Evolutionary conservation across 2,797 vertebrate species (phyloP).

Genomic region (Onychomys torridus): DNA sequence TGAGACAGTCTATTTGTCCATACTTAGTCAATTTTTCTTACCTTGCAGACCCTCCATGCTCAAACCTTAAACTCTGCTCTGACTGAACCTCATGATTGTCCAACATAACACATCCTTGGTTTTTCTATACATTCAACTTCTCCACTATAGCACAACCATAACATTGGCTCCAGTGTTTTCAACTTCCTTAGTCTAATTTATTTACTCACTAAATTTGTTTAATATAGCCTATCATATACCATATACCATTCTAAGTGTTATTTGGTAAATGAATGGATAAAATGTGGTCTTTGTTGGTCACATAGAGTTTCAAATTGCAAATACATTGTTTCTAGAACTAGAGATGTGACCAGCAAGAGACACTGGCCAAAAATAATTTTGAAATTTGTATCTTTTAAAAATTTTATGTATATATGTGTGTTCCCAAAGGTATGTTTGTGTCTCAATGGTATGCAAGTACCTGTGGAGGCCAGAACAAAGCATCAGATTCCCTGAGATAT

Average conservation of each 20-base stretch:
- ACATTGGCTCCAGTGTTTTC: not conserved
- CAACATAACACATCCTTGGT: not conserved
- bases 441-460: not conserved
- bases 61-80: not conserved
- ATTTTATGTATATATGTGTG: not conserved
- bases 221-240: not conserved
- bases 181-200: not conserved
- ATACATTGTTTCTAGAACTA: not conserved
- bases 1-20: not conserved
- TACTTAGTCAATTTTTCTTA: not conserved
- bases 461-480: not conserved
- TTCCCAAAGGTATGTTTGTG: not conserved
- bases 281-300: conserved; percentile 6
- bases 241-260: conserved; percentile 9
- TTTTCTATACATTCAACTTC: conserved; percentile 40
- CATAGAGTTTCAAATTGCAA: conserved; percentile 14
- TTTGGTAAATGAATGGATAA: conserved; percentile 23
- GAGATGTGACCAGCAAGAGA: not conserved
- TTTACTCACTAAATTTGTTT: conserved; percentile 43
- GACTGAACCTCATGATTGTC: not conserved
- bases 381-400: not conserved
- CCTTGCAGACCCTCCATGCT: not conserved
- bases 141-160: conserved; percentile 46
- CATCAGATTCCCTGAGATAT: not conserved
- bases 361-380: not conserved